These are phyloP conservation scores for Phyllostomus hastatus DNA, from an alignment of 2,113 vertebrate genomes.

Conservation along the genomic window DNA sequence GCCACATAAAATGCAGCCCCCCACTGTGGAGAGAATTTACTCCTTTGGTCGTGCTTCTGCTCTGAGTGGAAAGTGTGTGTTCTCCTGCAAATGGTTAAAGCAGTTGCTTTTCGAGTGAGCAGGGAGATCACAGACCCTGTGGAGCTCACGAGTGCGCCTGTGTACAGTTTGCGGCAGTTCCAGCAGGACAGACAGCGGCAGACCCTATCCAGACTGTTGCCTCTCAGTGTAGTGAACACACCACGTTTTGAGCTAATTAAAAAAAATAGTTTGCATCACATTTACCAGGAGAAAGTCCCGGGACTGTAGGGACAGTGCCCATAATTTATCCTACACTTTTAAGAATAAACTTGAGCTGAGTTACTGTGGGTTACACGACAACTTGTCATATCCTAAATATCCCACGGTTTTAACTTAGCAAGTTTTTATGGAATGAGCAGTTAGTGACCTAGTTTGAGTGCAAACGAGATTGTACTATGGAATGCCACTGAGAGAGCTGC, in stretches of 20 bases:
- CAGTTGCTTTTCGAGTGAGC: background rate
- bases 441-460: background rate
- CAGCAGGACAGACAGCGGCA: background rate
- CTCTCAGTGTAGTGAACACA: background rate
- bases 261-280: rapidly evolving
- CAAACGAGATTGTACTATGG: background rate
- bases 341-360: background rate
- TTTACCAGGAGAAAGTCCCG: background rate
- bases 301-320: background rate
- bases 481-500: background rate
- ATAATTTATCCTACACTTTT: background rate
- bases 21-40: background rate
- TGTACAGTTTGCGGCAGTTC: background rate
- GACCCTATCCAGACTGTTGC: background rate
- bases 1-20: background rate
- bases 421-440: background rate
- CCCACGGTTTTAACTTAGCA: background rate
- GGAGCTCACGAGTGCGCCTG: background rate
- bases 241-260: background rate
- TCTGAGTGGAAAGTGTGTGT: background rate
- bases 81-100: background rate
- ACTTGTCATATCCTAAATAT: background rate
- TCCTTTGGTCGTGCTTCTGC: rapidly evolving
- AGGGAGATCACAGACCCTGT: background rate
- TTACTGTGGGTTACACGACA: background rate